Evolutionary conservation across 30 jellyfish, hydroid and myxozoan genomes (phyloP), one percentile per base, ranked within the genome.

Genomic region (Pelagia noctiluca): DNA sequence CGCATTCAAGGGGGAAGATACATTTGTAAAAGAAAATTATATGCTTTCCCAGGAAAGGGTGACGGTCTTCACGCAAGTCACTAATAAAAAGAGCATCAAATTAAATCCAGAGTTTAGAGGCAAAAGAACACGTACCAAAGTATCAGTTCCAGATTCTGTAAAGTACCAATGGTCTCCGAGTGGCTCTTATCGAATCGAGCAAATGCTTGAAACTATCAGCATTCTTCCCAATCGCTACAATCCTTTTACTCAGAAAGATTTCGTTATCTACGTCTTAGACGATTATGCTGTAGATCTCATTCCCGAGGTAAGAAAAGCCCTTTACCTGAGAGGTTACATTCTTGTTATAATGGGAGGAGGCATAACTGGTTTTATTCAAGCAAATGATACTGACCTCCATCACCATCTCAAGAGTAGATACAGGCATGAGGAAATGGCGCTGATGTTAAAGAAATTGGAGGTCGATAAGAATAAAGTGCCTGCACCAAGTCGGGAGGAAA

Each of bases 301-400:
- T 78, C 87, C 87, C 52, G 80, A 75, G 50, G 30, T 49, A 10
- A 34, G 83, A 34, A 38, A 34, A 35, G 91, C 90, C 3, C 78
- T 88, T 11, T 75, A 31, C 50, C 63, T 46, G 62, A 78, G 75
- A 32, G 96, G 96, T 21, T 88, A 88, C 85, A 53, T 82, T 57
- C 57, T 47, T n/a, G 97, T 88, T 32, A 30, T 84, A 3, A 81
- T 88, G 22, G 96, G 97, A 19, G 96, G 97, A 42, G 97, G 91
- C 31, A 71, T 88, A 33, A 81, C 95, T 33, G 90, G 96, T 70
- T 78, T 35, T 71, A 71, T 80, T 50, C 77, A 67, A 82, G 52
- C 37, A 28, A 87, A 87, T 60, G 83, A 87, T 50, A 77, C 95
- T 32, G 63, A 84, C 54, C 24, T 21, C 38, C 95, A 84, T 34